A percentile compares a stretch with the other conserved stretches of the same genome.
Conservation (phyloP, 1,140 invertebrate species). For the Thaumetopoea pityocampa region DNA sequence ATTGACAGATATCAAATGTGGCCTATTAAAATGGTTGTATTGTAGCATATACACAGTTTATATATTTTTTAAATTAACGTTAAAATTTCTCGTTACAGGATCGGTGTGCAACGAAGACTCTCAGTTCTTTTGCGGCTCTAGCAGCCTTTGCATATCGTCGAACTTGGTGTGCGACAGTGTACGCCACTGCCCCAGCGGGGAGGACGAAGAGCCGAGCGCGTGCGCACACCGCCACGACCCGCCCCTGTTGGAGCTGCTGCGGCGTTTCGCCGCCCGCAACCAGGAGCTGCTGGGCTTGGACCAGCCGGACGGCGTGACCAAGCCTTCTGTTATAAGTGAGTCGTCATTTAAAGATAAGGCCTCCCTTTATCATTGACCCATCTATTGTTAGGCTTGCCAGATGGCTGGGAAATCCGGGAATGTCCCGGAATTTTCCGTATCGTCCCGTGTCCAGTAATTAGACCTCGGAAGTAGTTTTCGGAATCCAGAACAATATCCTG, state of each 20-base stretch:
- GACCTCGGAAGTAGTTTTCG: too few species aligned
- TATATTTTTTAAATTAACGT: too few species aligned
- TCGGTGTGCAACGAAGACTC: conserved; percentile 55
- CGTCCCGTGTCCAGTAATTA: too few species aligned
- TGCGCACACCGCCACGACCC: conserved; percentile 51
- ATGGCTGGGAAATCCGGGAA: too few species aligned
- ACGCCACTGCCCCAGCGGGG: conserved; percentile 77
- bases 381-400: too few species aligned
- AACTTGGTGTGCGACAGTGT: conserved; percentile 79
- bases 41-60: too few species aligned
- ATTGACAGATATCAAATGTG: too few species aligned
- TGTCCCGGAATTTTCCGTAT: too few species aligned
- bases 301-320: conserved; percentile 50
- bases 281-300: conserved; percentile 62
- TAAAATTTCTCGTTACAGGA: conserved; percentile 43
- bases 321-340: conserved; percentile 68
- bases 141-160: conserved; percentile 76
- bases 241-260: conserved; percentile 56
- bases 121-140: conserved; percentile 56
- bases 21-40: too few species aligned
- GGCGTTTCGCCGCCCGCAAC: conserved; percentile 60
- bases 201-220: conserved; percentile 56
- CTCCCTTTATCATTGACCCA: too few species aligned
- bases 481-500: too few species aligned
- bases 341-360: conserved; percentile 9